phyloP scores from a whole-genome alignment of 2,888 invertebrate genomes.

The Tetragonula carbonaria region DNA sequence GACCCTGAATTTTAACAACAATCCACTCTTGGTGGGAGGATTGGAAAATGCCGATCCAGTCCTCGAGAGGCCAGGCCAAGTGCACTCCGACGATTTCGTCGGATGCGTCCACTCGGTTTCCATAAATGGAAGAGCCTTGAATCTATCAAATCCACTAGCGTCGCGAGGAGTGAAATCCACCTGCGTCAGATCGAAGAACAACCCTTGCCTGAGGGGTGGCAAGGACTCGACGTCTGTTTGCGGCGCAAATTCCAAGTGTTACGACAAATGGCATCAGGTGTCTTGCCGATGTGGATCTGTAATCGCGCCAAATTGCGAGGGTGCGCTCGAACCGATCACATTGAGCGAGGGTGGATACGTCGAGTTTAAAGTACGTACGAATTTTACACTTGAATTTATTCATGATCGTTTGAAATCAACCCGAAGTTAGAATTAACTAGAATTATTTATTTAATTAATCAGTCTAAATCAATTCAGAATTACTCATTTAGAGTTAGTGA shows the following conservation, averaged over 20 bases:
- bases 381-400: conserved; percentile 30
- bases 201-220: conserved; percentile 85
- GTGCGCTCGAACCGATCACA: conserved; percentile 91
- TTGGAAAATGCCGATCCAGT: conserved; percentile 93
- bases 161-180: conserved; percentile 90
- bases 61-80: conserved; percentile 94
- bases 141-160: conserved; percentile 91
- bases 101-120: conserved; percentile 97
- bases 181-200: conserved; percentile 90
- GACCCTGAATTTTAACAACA: conserved; percentile 95
- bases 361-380: conserved; percentile 86
- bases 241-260: conserved; percentile 89
- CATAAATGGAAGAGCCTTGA: conserved; percentile 93
- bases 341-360: conserved; percentile 92
- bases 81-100: conserved; percentile 95
- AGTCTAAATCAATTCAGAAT: too few species aligned
- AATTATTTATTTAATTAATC: too few species aligned
- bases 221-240: conserved; percentile 85
- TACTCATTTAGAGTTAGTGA: too few species aligned
- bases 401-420: not conserved
- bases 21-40: conserved; percentile 94
- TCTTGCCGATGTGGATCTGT: conserved; percentile 90
- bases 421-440: too few species aligned
- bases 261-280: conserved; percentile 93
- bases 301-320: conserved; percentile 91